A percentile compares a stretch with the other conserved stretches of the same genome.
These are phyloP conservation scores for Hoplias malabaricus DNA, from an alignment of 2,113 vertebrate species.

Conservation along the genomic window DNA sequence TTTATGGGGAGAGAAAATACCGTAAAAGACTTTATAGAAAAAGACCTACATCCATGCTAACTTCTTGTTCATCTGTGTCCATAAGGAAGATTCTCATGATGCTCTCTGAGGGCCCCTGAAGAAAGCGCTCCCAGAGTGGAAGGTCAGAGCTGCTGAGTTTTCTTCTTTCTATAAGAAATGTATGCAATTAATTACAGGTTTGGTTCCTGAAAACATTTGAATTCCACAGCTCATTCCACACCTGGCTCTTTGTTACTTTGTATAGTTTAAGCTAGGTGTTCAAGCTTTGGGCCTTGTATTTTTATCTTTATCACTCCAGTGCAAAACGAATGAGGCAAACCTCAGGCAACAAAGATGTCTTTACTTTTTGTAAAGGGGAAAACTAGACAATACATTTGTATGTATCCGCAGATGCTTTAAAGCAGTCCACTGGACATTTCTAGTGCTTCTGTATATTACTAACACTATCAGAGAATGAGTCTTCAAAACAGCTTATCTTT, in stretches of 20 bases:
- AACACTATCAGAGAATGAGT: background rate
- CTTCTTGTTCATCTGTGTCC: constrained; percentile 86
- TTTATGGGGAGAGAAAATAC: background rate
- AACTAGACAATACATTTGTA: background rate
- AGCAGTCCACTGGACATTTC: background rate
- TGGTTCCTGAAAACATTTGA: background rate
- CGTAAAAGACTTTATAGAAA: background rate
- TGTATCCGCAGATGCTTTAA: too few relatives aligned
- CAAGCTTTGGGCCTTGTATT: too few relatives aligned
- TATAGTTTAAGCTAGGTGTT: too few relatives aligned
- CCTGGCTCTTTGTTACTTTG: too few relatives aligned
- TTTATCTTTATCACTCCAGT: too few relatives aligned
- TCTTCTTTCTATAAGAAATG: constrained; percentile 76
- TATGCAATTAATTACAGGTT: background rate
- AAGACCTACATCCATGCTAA: constrained; percentile 84
- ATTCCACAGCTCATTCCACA: background rate
- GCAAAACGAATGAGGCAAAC: too few relatives aligned
- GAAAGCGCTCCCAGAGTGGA: constrained; percentile 85
- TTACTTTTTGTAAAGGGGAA: too few relatives aligned
- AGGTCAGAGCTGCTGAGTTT: constrained; percentile 78
- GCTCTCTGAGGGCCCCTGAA: constrained; percentile 87
- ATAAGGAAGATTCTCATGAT: constrained; percentile 90
- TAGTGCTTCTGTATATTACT: background rate
- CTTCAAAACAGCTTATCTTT: background rate
- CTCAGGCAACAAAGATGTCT: too few relatives aligned